Conservation (phyloP, 1,140 invertebrate species). For the Penaeus vannamei region DNA sequence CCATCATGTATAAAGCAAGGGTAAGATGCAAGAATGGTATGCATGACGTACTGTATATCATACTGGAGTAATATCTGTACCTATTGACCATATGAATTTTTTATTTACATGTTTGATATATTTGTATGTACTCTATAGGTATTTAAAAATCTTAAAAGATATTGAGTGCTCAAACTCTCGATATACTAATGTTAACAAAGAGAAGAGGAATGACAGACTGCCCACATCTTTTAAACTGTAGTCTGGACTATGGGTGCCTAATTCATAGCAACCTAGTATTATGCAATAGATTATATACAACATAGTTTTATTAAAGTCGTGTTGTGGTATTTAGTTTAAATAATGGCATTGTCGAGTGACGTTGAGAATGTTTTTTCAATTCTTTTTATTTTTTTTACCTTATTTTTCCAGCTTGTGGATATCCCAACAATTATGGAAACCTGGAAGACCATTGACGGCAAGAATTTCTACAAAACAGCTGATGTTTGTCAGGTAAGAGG, state of each 20-base stretch:
- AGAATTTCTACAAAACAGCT: conserved; percentile 97
- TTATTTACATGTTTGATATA: background rate
- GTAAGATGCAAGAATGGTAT: conserved; percentile 71
- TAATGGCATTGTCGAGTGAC: too few species aligned
- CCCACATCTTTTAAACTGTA: too few species aligned
- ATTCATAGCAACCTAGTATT: background rate
- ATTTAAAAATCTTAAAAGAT: too few species aligned
- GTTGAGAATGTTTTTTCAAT: too few species aligned
- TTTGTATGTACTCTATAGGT: background rate
- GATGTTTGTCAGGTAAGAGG: conserved; percentile 90
- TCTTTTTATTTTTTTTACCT: conserved; percentile 62
- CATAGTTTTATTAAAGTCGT: too few species aligned
- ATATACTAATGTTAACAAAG: too few species aligned
- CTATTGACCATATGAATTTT: background rate
- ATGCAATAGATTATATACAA: too few species aligned
- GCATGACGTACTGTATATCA: background rate
- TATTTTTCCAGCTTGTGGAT: conserved; percentile 82
- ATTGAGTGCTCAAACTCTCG: too few species aligned
- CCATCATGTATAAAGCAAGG: conserved; percentile 89
- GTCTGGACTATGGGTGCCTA: too few species aligned
- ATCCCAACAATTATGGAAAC: conserved; percentile 94
- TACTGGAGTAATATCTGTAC: background rate
- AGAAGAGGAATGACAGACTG: too few species aligned
- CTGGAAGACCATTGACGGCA: conserved; percentile 95
- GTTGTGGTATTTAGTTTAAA: too few species aligned